Base-by-base conservation (phyloP, 1,140 invertebrate species). In the Nymphalis io region DNA sequence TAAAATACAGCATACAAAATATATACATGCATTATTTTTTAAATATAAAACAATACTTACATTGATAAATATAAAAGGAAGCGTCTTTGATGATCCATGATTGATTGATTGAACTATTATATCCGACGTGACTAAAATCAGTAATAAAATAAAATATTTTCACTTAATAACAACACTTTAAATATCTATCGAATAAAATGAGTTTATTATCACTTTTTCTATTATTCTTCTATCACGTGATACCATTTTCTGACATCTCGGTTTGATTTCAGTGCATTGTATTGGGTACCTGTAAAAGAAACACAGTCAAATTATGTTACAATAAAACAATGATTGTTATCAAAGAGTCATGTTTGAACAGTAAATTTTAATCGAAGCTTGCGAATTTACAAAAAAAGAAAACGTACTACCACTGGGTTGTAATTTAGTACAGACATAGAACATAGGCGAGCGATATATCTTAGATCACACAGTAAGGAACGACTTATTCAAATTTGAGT, bases 221-320 rank as follows among this genome's bases (percentile, higher is more conserved):
- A 27, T 13, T 21, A 57, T 69, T n/a, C 11, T 57, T n/a, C 62
- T 18, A 69, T 78, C 70, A 83, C 68, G 82, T 85, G 23, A 83
- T 72, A 60, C 78, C 84, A 48, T 68, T 73, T 72, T 75, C 65
- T 60, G 71, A 70, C 83, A 82, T 84, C 27, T 12, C 60, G 55
- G 11, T 58, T 51, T 44, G 40, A 12, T 57, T 39, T 66, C 66
- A 70, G 40, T 48, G 59, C 68, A 73, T 75, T 62, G 57, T 33
- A 60, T 16, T 38, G 66, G 60, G 72, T n/a, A 83, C 79, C 85
- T 88, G 85, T 10, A 71, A 83, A 76, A 63, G 38, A 10, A 23
- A 21, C 21, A 20, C 3, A 57, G 0, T 40, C 62, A 51, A 33
- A 39, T 53, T 2, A 20, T 13, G 11, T 42, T 33, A 33, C 27